These are phyloP conservation scores for Netelia virgata DNA, from an alignment of 2,888 invertebrate species.

Conservation along the genomic window DNA sequence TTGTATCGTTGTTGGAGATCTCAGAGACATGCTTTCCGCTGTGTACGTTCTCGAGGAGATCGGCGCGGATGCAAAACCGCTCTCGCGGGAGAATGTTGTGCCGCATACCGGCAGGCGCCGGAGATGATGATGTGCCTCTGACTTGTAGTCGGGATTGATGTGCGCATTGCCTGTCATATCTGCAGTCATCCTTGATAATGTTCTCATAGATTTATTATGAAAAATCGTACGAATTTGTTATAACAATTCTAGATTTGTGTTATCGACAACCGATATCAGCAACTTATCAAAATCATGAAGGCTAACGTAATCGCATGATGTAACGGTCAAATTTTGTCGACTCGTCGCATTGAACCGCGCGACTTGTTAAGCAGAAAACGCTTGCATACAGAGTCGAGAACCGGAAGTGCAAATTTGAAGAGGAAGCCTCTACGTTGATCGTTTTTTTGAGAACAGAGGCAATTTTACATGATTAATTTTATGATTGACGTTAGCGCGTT, in stretches of 20 bases:
- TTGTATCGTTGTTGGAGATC: slow-evolving; percentile 9
- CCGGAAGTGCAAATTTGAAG: neutral
- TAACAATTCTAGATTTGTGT: too few species aligned
- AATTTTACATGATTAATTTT: slow-evolving; percentile 18
- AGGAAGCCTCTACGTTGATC: neutral
- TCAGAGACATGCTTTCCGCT: neutral
- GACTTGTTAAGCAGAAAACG: neutral
- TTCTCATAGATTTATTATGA: too few species aligned
- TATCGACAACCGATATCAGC: too few species aligned
- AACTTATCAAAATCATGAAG: too few species aligned
- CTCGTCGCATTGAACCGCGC: too few species aligned
- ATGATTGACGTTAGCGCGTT: neutral
- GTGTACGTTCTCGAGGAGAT: neutral
- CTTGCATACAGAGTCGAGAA: neutral
- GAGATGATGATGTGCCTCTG: too few species aligned
- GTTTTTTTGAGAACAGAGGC: neutral
- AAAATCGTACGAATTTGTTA: too few species aligned
- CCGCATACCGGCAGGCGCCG: slow-evolving; percentile 35
- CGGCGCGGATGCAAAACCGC: slow-evolving; percentile 44
- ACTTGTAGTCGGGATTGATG: too few species aligned
- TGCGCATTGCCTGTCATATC: too few species aligned
- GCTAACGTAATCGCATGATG: too few species aligned
- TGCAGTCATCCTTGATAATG: too few species aligned
- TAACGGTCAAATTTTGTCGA: too few species aligned
- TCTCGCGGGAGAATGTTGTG: slow-evolving; percentile 23